Base-by-base conservation (phyloP, 2,113 vertebrate species). In the Dermatemys mawii region DNA sequence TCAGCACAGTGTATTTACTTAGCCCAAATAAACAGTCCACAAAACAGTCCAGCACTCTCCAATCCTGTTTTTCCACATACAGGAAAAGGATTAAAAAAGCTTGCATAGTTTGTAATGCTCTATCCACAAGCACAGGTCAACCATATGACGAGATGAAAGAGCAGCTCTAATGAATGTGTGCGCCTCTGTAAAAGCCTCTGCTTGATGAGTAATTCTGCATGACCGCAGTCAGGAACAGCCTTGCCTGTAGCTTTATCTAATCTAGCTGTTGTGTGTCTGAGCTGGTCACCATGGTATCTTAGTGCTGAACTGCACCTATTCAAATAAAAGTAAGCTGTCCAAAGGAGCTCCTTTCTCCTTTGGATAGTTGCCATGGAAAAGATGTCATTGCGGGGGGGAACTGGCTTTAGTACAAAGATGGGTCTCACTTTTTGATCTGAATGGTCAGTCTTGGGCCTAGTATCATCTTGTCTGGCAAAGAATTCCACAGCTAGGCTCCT, bases 251-350 rank as follows among this genome's bases (percentile, higher is more conserved):
- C 9, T 85, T 85, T 48, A 13, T 26, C 2, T 3, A 41, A 57
- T 27, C 79, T 87, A 73, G 26, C 41, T 38, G 79, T 88, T 92
- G 67, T 89, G 86, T 87, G 83, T 80, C 82, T 91, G 81, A 91
- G 84, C 53, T 82, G 55, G 19, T 95, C 14, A 82, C 51, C 87
- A 44, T 84, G 84, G 86, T 91, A 51, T 84, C 3, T 49, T 78
- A 21, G 22, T 54, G 24, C 86, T 90, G 79, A 83, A 17, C 16
- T n/a, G 73, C 6, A 1, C 67, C n/a, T 70, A 44, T 93, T 91
- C 60, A 78, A 85, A 22, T 41, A 76, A n/a, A 87, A 78, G 76
- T 93, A 63, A 1, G 2, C 50, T 90, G 80, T 44, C 48, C 54
- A 83, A 10, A 75, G 44, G 8, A 32, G 57, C 38, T 75, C 70